Conservation (phyloP, 2,888 invertebrate species). For the Synanthedon formicaeformis region DNA sequence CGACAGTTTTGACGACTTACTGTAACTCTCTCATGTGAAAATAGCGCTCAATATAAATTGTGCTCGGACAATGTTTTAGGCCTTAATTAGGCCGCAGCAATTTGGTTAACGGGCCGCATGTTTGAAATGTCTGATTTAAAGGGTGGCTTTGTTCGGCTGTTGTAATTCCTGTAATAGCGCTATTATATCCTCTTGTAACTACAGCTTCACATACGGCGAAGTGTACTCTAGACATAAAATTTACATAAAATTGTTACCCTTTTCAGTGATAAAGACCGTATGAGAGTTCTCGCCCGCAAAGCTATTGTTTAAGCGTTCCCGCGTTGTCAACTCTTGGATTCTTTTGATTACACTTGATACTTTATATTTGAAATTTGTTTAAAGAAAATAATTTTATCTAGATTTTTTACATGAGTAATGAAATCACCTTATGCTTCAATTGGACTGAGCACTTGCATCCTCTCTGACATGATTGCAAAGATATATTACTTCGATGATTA, state of each 20-base stretch:
- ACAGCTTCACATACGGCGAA: conserved; percentile 33
- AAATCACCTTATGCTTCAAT: too few relatives aligned
- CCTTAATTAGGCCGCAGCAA: too few relatives aligned
- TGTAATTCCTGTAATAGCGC: conserved; percentile 48
- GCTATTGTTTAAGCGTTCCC: conserved; percentile 7
- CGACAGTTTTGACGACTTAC: too few relatives aligned
- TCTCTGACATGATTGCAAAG: too few relatives aligned
- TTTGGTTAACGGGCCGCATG: too few relatives aligned
- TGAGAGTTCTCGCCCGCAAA: conserved; percentile 18
- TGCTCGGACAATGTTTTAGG: too few relatives aligned
- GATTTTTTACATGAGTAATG: too few relatives aligned
- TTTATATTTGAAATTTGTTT: conserved; percentile 2
- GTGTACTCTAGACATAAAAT: conserved; percentile 25
- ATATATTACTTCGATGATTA: too few relatives aligned
- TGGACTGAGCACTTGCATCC: too few relatives aligned
- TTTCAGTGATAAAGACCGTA: conserved; percentile 9
- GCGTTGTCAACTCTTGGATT: conserved; percentile 10
- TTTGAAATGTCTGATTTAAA: background rate
- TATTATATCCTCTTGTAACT: conserved; percentile 40
- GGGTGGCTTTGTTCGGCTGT: conserved; percentile 10
- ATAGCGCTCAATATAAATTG: too few relatives aligned
- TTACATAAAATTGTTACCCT: conserved; percentile 30
- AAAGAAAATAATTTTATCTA: background rate
- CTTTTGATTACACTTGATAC: conserved; percentile 16
- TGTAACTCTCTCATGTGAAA: too few relatives aligned